Evolutionary conservation across 2,113 vertebrate species (phyloP).

Genomic region (Anoura caudifer): DNA sequence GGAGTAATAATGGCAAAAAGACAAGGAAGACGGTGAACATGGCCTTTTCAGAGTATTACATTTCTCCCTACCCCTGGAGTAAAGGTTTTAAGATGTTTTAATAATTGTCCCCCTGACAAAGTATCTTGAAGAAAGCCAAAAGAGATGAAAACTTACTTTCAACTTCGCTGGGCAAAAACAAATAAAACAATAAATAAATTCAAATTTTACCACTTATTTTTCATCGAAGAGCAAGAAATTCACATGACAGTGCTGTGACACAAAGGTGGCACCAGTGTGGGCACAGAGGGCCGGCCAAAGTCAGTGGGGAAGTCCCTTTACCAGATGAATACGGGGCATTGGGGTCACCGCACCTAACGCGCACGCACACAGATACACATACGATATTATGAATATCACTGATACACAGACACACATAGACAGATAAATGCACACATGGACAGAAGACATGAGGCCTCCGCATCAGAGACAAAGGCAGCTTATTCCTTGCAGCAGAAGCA

Average conservation of each 20-base stretch:
- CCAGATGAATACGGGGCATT: not conserved
- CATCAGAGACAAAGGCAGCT: not conserved
- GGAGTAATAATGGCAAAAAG: not conserved
- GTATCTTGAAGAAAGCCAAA: slow-evolving; percentile 12
- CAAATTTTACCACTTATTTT: not conserved
- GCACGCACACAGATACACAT: not conserved
- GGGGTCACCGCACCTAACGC: no score
- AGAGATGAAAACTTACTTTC: slow-evolving; percentile 4
- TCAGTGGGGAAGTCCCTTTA: not conserved
- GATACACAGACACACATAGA: not conserved
- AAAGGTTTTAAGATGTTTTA: not conserved
- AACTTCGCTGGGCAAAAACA: not conserved
- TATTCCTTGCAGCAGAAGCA: not conserved
- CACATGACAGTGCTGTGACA: not conserved
- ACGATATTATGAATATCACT: not conserved
- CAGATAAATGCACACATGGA: fast-evolving
- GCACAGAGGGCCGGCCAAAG: not conserved
- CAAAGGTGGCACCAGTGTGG: not conserved
- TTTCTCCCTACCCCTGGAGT: not conserved
- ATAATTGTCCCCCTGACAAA: not conserved
- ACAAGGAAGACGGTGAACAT: not conserved
- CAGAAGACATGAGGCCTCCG: not conserved
- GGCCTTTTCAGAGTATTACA: not conserved
- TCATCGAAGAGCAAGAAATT: slow-evolving; percentile 5
- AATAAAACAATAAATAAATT: not conserved